phyloP scores from a whole-genome alignment of 2,888 invertebrate species.

The Dynastes grantii region DNA sequence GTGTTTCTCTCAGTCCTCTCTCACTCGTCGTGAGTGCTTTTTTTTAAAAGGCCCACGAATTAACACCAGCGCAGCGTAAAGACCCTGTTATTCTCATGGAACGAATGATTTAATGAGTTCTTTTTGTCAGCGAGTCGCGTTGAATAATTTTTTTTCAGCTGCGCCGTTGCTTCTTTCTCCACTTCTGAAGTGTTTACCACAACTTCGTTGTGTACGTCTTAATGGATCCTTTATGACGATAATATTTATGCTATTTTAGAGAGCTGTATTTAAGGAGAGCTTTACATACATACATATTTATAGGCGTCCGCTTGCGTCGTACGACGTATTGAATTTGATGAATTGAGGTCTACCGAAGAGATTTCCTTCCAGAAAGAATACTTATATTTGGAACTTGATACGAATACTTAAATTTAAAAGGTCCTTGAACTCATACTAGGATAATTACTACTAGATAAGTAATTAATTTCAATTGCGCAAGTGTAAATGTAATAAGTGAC shows the following conservation, averaged over 20 bases:
- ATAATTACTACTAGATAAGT: too few species aligned
- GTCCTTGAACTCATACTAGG: too few species aligned
- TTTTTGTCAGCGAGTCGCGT: constrained; percentile 44
- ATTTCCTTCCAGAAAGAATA: background rate
- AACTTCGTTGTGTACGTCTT: constrained; percentile 40
- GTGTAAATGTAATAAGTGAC: too few species aligned
- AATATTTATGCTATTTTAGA: constrained; percentile 44
- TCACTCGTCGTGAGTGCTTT: constrained; percentile 48
- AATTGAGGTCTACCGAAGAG: constrained; percentile 23
- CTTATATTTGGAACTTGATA: constrained; percentile 2
- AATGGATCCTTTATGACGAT: constrained; percentile 47
- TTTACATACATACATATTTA: constrained; percentile 36
- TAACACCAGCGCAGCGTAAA: constrained; percentile 48
- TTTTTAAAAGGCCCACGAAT: constrained; percentile 38
- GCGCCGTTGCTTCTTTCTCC: constrained; percentile 29
- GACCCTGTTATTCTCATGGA: constrained; percentile 44
- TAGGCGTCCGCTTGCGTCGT: constrained; percentile 4
- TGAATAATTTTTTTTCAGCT: constrained; percentile 40
- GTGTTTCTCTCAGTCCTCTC: constrained; percentile 44
- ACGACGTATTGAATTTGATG: constrained; percentile 31
- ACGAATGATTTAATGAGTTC: constrained; percentile 46
- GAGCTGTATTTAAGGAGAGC: constrained; percentile 32
- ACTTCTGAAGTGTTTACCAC: constrained; percentile 44
- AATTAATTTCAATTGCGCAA: too few species aligned
- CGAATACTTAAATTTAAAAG: too few species aligned